Evolutionary conservation across 2,888 invertebrate species (phyloP).

Genomic region (Crepidodera aurea): DNA sequence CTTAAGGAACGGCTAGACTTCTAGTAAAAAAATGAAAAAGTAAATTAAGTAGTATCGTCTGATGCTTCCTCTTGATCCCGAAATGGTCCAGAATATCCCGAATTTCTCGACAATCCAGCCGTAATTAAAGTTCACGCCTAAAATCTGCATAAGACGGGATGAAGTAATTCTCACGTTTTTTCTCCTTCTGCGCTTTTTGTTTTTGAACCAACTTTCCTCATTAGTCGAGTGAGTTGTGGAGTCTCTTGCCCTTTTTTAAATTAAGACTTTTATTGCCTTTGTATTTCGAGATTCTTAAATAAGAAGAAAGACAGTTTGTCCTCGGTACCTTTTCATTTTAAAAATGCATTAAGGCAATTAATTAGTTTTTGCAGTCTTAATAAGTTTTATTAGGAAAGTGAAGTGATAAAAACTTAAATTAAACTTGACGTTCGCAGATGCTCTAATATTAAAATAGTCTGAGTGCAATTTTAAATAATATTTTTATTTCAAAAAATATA

Average conservation of each 20-base stretch:
- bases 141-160: slow-evolving; percentile 45
- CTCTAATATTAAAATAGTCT: no score
- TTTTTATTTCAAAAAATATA: no score
- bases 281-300: slow-evolving; percentile 22
- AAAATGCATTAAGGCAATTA: slow-evolving; percentile 19
- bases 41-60: slow-evolving; percentile 4
- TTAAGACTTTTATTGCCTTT: slow-evolving; percentile 43
- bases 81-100: slow-evolving; percentile 28
- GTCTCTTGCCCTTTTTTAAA: slow-evolving; percentile 39
- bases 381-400: neutral
- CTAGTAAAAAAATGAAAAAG: neutral
- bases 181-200: slow-evolving; percentile 3
- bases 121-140: slow-evolving; percentile 45
- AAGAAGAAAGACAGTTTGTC: neutral
- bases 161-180: slow-evolving; percentile 45
- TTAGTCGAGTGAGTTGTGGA: slow-evolving; percentile 42
- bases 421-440: no score
- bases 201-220: slow-evolving; percentile 43
- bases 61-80: neutral
- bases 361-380: slow-evolving; percentile 9
- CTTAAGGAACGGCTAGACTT: no score
- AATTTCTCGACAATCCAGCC: slow-evolving; percentile 30
- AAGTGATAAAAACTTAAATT: no score
- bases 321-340: slow-evolving; percentile 13
- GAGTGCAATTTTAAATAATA: no score